phyloP scores from a whole-genome alignment of 1,140 invertebrate species.

The Sitobion miscanthi region DNA sequence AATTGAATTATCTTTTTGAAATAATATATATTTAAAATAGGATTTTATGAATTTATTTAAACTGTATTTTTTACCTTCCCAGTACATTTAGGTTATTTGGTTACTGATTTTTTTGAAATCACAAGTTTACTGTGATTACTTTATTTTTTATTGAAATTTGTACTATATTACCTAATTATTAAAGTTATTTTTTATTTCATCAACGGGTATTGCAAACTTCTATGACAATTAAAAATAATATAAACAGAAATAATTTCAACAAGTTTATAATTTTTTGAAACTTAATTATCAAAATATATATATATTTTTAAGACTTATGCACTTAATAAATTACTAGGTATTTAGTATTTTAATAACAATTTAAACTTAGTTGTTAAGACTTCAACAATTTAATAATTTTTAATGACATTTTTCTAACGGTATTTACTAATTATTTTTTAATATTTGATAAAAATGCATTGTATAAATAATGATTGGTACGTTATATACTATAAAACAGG shows the following conservation, averaged over 20 bases:
- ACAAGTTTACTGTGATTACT: neutral
- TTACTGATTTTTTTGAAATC: neutral
- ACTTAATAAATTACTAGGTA: neutral
- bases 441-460: too few species aligned
- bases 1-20: conserved; percentile 19
- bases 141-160: neutral
- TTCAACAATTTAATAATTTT: too few species aligned
- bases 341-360: neutral
- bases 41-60: conserved; percentile 26
- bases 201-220: neutral
- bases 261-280: neutral
- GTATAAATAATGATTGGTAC: too few species aligned
- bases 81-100: neutral
- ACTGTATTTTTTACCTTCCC: conserved; percentile 22
- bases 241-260: neutral
- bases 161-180: neutral
- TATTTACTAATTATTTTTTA: too few species aligned
- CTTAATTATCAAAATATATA: too few species aligned
- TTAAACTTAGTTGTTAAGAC: neutral
- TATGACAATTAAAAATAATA: neutral
- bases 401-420: too few species aligned
- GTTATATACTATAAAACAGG: neutral
- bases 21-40: conserved; percentile 46
- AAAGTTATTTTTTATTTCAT: neutral
- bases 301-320: too few species aligned